Percentiles rank a stretch among this genome's conserved stretches.
These are phyloP conservation scores for Dasyornis broadbenti DNA, from an alignment of 2,113 vertebrate species.

Conservation along the genomic window DNA sequence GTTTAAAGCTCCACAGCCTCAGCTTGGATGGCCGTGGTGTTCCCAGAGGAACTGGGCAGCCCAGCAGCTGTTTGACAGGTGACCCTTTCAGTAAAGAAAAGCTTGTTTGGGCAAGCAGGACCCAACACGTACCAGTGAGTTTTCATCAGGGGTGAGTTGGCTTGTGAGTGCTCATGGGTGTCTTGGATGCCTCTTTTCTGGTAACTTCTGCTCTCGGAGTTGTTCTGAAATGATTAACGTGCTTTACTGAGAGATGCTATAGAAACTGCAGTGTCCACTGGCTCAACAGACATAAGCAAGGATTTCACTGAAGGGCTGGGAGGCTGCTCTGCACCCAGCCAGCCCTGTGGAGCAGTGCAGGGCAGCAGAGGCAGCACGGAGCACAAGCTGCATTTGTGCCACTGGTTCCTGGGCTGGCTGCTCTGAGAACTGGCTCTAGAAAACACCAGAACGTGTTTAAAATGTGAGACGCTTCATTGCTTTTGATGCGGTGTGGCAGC, in stretches of 20 bases:
- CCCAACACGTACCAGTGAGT: rapidly evolving
- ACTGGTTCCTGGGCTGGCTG: neutral
- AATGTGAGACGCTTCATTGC: neutral
- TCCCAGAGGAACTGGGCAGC: neutral
- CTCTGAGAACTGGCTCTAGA: neutral
- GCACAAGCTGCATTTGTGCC: rapidly evolving
- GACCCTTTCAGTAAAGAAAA: neutral
- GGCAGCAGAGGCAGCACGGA: rapidly evolving
- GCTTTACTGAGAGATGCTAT: neutral
- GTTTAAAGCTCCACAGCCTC: neutral
- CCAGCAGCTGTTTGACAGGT: neutral
- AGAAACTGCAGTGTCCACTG: neutral
- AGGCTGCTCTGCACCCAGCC: neutral
- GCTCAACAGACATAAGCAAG: neutral
- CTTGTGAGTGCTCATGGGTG: neutral
- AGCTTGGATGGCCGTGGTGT: too few species aligned
- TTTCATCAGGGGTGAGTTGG: neutral
- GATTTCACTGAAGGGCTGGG: neutral
- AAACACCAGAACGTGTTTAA: neutral
- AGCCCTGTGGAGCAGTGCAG: neutral
- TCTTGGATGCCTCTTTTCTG: neutral
- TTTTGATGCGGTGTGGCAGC: neutral
- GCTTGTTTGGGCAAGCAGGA: neutral
- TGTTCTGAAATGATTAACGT: neutral
- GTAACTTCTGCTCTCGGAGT: neutral